Conservation (phyloP, 2,113 vertebrate species). For the Helogale parvula region DNA sequence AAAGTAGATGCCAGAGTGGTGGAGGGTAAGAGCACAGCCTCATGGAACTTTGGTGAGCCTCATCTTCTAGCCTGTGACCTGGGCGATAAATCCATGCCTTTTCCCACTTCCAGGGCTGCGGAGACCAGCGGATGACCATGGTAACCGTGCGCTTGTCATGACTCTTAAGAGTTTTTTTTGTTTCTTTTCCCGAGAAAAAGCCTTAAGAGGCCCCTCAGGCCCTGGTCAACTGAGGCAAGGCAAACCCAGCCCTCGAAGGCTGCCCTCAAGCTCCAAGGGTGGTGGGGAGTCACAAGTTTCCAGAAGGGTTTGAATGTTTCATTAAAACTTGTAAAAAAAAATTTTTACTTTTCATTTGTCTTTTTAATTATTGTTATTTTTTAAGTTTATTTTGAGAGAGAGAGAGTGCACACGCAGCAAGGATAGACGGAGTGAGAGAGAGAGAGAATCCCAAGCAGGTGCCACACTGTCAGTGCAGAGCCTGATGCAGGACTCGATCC, state of each 20-base stretch:
- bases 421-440: too few species aligned
- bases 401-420: too few species aligned
- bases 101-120: not conserved
- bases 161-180: not conserved
- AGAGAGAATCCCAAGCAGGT: too few species aligned
- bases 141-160: too few species aligned
- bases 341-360: not conserved
- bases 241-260: fast-evolving
- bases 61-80: not conserved
- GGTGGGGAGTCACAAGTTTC: not conserved
- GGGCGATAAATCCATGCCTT: not conserved
- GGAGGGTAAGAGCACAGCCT: fast-evolving
- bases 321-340: not conserved
- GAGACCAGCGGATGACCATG: fast-evolving
- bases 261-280: not conserved
- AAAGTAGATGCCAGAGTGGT: not conserved
- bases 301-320: too few species aligned
- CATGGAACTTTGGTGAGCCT: not conserved
- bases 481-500: too few species aligned
- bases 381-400: too few species aligned
- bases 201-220: not conserved
- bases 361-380: too few species aligned
- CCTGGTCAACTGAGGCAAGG: not conserved
- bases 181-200: not conserved
- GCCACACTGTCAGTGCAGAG: too few species aligned